Evolutionary conservation across 2,888 invertebrate genomes (phyloP), one percentile per base, ranked within the genome.

Genomic region (Pecten maximus): DNA sequence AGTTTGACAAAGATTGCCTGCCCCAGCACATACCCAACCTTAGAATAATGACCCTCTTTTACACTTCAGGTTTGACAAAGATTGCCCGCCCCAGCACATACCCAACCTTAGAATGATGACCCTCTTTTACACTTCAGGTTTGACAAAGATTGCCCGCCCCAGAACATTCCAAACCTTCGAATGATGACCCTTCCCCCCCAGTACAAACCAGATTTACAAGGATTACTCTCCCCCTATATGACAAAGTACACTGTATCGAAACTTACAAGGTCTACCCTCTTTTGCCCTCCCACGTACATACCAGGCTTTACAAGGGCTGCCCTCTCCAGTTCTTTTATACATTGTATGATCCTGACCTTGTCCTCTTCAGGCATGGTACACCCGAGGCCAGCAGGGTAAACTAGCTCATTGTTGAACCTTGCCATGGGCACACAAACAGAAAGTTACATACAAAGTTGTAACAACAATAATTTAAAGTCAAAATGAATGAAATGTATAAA

Each of bases 361-460:
- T 98, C 97, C 89, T 98, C 98, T 93, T 97, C 98, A 0, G 98
- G 98, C 95, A 99, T 97, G 0, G 98, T 98, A 96, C 98, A 98
- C 0, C 98, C 98, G 92, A 98, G 97, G 23, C 99, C 99, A 96
- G 98, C 98, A 0, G 99, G 98, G 97, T 99, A 99, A 87, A 98
- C 97, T 10, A 98, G 95, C 92, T 98, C 97, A 74, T 98, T 98
- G 92, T 98, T 97, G 10, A 98, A 97, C 0, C 97, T 97, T 97
- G 93, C 12, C 16, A 19, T 19, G 0, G 6, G 19, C 19, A 54
- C 54, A 54, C 1, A 6, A 19, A 19, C 23, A 54, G 16, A 54
- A n/a, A 54, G 23, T 2, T 54, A n/a, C n/a, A n/a, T n/a, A n/a
- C n/a, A n/a, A n/a, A n/a, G n/a, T n/a, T n/a, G n/a, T n/a, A n/a